Conservation (phyloP, 1,140 invertebrate species). For the Achroia grisella region DNA sequence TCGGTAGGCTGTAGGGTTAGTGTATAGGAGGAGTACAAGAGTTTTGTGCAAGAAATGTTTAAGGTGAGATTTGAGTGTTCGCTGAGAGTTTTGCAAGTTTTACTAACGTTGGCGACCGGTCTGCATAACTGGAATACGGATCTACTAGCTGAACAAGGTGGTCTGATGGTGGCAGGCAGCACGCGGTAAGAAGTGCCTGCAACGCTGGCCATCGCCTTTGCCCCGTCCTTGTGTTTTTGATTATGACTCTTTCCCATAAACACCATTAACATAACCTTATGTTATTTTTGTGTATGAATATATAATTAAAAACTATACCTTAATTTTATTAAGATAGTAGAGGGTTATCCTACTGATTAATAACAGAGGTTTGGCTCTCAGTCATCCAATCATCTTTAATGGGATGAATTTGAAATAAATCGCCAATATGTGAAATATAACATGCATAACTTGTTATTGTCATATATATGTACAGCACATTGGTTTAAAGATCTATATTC, state of each 20-base stretch:
- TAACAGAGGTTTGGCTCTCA: no score
- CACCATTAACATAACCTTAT: background rate
- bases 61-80: constrained; percentile 44
- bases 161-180: constrained; percentile 58
- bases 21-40: constrained; percentile 32
- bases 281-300: no score
- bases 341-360: no score
- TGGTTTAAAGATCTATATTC: no score
- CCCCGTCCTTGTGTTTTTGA: constrained; percentile 33
- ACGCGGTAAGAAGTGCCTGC: constrained; percentile 46
- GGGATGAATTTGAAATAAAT: no score
- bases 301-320: no score
- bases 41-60: constrained; percentile 31
- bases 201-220: constrained; percentile 41
- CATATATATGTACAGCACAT: no score
- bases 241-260: constrained; percentile 1
- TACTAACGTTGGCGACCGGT: constrained; percentile 62
- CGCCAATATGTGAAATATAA: no score
- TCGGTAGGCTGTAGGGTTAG: constrained; percentile 64
- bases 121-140: constrained; percentile 36
- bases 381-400: no score
- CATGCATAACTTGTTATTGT: no score
- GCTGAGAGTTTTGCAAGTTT: constrained; percentile 17
- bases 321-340: no score
- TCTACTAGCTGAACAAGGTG: constrained; percentile 45